A percentile compares a stretch with the other conserved stretches of the same genome.
Conservation (phyloP, 2,113 vertebrate species). For the Mormyrus lacerda region DNA sequence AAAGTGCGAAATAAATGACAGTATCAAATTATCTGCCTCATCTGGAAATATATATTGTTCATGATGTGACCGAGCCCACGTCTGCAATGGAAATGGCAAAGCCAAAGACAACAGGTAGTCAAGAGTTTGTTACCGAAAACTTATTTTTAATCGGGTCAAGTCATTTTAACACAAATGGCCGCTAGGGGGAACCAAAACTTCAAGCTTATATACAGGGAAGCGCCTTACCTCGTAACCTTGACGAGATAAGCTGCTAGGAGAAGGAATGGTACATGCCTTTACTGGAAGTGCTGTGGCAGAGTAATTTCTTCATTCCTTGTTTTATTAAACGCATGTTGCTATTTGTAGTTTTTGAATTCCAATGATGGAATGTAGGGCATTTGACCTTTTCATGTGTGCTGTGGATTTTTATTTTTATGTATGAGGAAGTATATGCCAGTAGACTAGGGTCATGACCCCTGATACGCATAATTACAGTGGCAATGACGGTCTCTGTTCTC, state of each 20-base stretch:
- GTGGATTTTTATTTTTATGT: not conserved
- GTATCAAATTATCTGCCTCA: not conserved
- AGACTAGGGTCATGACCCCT: not conserved
- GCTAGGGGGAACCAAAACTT: slow-evolving; percentile 29
- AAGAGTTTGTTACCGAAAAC: not conserved
- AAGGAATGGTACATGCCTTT: not conserved
- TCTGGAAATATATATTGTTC: not conserved
- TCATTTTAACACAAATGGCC: slow-evolving; percentile 10
- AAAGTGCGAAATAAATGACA: not conserved
- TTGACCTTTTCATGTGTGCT: not conserved
- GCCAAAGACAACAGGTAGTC: not conserved
- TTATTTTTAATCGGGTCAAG: not conserved
- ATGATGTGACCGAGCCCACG: not conserved
- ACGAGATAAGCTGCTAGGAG: not conserved
- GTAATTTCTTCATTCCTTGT: not conserved
- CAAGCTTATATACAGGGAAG: slow-evolving; percentile 4
- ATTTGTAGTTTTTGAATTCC: not conserved
- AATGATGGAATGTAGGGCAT: not conserved
- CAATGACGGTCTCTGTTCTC: not conserved
- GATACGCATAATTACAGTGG: not conserved
- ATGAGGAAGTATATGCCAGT: not conserved
- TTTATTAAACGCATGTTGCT: not conserved
- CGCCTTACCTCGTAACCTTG: not conserved
- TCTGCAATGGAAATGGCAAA: not conserved
- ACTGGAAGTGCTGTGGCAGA: not conserved